phyloP scores from a whole-genome alignment of 2,113 vertebrate genomes.

The Bettongia penicillata region DNA sequence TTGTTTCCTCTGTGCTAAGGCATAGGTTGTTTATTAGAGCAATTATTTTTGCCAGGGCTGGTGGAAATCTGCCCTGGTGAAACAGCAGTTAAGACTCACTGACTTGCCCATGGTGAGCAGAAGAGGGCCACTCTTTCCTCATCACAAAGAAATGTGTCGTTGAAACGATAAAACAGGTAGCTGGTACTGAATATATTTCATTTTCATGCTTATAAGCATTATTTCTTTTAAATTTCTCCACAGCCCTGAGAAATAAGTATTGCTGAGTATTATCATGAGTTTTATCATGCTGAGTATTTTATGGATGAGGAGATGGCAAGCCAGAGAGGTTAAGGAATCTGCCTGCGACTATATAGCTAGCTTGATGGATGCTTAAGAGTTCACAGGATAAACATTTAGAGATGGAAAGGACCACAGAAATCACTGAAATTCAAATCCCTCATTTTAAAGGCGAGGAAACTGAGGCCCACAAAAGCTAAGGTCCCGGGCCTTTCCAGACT shows the following conservation, averaged over 20 bases:
- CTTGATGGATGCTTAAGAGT: too few species aligned
- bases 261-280: background rate
- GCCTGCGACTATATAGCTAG: background rate
- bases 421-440: background rate
- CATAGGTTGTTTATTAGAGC: slow-evolving; percentile 25
- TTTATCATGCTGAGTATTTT: background rate
- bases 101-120: background rate
- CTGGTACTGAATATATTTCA: background rate
- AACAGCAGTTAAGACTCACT: background rate
- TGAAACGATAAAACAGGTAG: slow-evolving; percentile 3
- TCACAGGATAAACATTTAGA: background rate
- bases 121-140: background rate
- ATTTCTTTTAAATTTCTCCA: background rate
- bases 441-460: background rate
- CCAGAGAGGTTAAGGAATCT: background rate
- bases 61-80: background rate
- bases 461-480: background rate
- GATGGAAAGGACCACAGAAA: background rate
- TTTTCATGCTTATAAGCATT: background rate
- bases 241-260: background rate
- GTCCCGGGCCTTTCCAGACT: background rate
- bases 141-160: background rate
- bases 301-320: background rate
- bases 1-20: background rate
- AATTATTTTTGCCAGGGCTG: background rate